A percentile compares a stretch with the other conserved stretches of the same genome.
phyloP scores from a whole-genome alignment of 1,140 invertebrate genomes.

The Eriosoma lanigerum region DNA sequence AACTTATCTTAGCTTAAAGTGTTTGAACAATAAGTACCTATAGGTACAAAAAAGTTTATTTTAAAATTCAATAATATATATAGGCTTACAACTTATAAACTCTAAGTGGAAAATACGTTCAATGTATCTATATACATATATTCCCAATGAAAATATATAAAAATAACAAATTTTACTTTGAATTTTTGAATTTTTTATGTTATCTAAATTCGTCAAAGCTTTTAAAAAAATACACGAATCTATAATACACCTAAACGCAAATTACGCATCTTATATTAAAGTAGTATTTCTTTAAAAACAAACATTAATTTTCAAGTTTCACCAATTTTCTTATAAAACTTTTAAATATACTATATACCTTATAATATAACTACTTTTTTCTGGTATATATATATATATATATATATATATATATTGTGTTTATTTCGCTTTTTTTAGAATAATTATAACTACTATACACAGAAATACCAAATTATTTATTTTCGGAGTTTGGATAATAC shows the following conservation, averaged over 20 bases:
- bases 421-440: background rate
- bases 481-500: no score
- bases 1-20: no score
- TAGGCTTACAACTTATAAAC: no score
- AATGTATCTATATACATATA: no score
- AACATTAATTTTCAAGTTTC: constrained; percentile 8
- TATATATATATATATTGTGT: background rate
- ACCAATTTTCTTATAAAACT: background rate
- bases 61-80: constrained; percentile 12
- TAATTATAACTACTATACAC: no score
- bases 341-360: background rate
- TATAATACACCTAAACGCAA: background rate
- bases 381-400: background rate
- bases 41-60: background rate
- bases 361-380: background rate
- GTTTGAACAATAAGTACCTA: no score
- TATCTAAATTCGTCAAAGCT: background rate
- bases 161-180: no score
- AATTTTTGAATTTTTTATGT: background rate
- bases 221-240: background rate
- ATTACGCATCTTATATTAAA: background rate
- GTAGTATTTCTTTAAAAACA: background rate
- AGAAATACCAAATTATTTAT: no score
- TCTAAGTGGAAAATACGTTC: no score
- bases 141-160: no score